phyloP scores from a whole-genome alignment of 2,113 vertebrate species.

The Tricholaema leucomelas region DNA sequence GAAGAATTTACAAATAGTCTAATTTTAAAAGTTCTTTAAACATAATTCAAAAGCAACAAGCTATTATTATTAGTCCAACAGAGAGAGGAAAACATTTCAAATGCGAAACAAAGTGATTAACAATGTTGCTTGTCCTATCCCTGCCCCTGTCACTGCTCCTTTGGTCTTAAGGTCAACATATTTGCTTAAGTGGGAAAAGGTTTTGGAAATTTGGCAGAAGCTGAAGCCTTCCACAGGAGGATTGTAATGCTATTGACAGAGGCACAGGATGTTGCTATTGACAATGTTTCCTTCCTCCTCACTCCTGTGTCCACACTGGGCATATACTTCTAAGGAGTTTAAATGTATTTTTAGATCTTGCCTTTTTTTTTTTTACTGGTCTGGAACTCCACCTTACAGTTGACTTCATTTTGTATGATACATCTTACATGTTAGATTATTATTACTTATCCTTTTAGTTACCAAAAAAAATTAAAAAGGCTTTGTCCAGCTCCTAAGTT shows the following conservation, averaged over 20 bases:
- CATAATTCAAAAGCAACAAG: not conserved
- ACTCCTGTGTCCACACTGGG: not conserved
- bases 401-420: not conserved
- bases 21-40: not conserved
- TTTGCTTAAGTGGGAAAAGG: not conserved
- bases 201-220: not conserved
- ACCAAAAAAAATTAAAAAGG: not conserved
- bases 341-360: not conserved
- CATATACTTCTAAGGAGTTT: not conserved
- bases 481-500: not conserved
- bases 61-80: not conserved
- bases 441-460: not conserved
- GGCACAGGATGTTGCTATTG: not conserved
- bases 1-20: not conserved
- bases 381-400: not conserved
- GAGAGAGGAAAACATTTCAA: not conserved
- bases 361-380: not conserved
- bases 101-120: not conserved
- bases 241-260: not conserved
- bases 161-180: not conserved
- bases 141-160: not conserved
- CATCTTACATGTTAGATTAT: not conserved
- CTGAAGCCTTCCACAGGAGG: not conserved
- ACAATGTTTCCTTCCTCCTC: not conserved
- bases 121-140: not conserved